Evolutionary conservation across 2,797 vertebrate genomes (phyloP).

Genomic region (Oophaga sylvatica): DNA sequence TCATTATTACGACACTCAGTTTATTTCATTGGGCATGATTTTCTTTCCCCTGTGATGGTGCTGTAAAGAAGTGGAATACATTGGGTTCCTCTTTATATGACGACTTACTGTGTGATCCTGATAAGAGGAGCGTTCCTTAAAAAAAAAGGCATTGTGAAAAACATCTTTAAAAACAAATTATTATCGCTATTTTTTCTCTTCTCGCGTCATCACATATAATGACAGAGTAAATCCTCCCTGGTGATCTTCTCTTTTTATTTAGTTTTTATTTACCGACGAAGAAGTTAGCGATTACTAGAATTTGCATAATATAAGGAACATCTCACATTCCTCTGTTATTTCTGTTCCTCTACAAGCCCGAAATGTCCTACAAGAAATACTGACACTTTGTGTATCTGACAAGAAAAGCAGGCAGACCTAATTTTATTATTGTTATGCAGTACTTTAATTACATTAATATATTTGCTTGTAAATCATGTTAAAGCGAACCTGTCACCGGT

Average conservation of each 20-base stretch:
- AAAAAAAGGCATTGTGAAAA: too few relatives aligned
- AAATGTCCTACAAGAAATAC: not conserved
- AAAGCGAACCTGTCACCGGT: not conserved
- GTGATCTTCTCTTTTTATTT: not conserved
- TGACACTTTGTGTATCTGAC: not conserved
- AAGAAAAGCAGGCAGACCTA: not conserved
- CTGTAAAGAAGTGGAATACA: too few relatives aligned
- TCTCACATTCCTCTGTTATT: not conserved
- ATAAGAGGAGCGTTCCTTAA: too few relatives aligned
- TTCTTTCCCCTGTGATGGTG: too few relatives aligned
- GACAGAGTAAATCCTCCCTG: not conserved
- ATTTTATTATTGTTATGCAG: not conserved
- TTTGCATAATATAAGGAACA: not conserved
- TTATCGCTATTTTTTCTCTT: too few relatives aligned
- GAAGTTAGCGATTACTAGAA: not conserved
- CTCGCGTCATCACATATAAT: too few relatives aligned
- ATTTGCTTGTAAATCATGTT: not conserved
- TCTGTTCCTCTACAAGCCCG: not conserved
- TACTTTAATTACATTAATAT: not conserved
- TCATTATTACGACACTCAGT: too few relatives aligned
- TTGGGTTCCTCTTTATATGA: too few relatives aligned
- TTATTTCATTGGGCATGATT: too few relatives aligned
- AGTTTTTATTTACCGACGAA: not conserved
- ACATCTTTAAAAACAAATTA: too few relatives aligned
- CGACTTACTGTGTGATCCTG: too few relatives aligned